Conservation (phyloP, 2,888 invertebrate genomes). For the Thyatira batis region DNA sequence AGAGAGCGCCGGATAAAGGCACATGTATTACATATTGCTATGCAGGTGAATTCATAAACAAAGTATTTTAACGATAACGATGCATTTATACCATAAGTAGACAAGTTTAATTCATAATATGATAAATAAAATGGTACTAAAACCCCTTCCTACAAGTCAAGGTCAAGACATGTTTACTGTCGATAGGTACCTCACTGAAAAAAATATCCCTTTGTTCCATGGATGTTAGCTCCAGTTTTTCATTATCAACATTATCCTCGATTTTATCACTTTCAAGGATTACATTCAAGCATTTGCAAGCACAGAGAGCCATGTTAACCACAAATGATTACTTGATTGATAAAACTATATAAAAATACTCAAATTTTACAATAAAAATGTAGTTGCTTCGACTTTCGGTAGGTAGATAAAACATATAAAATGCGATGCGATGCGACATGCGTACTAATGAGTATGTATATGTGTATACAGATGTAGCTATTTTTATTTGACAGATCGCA, state of each 20-base stretch:
- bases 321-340: conserved; percentile 36
- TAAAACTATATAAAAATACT: conserved; percentile 61
- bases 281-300: conserved; percentile 91
- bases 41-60: conserved; percentile 7
- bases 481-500: conserved; percentile 32
- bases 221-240: conserved; percentile 80
- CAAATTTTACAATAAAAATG: conserved; percentile 51
- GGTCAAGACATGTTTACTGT: conserved; percentile 75
- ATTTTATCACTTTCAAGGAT: conserved; percentile 83
- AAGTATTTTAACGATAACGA: conserved; percentile 14
- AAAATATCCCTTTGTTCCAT: conserved; percentile 84
- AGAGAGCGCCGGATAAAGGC: conserved; percentile 36
- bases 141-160: conserved; percentile 60
- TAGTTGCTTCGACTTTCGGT: conserved; percentile 42
- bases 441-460: conserved; percentile 34
- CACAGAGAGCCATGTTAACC: conserved; percentile 79
- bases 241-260: conserved; percentile 80
- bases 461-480: conserved; percentile 38
- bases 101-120: conserved; percentile 7
- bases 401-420: conserved; percentile 34
- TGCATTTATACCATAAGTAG: conserved; percentile 12
- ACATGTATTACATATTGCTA: conserved; percentile 8
- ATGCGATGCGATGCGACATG: not conserved
- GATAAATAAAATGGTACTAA: conserved; percentile 16
- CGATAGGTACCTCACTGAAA: conserved; percentile 84